phyloP scores from a whole-genome alignment of 2,888 invertebrate species.

The Ptychoptera albimana region DNA sequence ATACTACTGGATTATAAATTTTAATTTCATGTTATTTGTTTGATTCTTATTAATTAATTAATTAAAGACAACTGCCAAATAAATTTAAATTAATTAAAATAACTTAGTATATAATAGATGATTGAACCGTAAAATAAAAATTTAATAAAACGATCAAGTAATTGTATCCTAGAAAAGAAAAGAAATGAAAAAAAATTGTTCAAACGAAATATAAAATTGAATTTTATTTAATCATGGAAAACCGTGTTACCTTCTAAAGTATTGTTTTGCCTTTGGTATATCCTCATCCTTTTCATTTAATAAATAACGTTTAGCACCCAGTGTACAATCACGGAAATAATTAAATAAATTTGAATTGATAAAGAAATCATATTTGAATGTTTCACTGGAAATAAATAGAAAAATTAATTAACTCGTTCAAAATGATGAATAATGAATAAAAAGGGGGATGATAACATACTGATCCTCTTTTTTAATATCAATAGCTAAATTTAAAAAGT shows the following conservation, averaged over 20 bases:
- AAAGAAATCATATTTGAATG: not conserved
- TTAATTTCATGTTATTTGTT: no score
- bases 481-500: slow-evolving; percentile 37
- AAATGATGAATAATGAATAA: not conserved
- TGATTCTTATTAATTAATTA: no score
- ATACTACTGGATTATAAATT: no score
- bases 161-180: no score
- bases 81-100: no score
- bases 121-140: no score
- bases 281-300: slow-evolving; percentile 20
- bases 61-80: no score
- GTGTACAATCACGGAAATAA: slow-evolving; percentile 13
- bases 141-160: no score
- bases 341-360: not conserved
- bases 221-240: no score
- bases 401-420: slow-evolving; percentile 27
- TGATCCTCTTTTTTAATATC: slow-evolving; percentile 33
- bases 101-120: no score
- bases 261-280: slow-evolving; percentile 4
- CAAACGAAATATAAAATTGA: no score
- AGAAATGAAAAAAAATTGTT: no score
- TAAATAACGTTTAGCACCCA: slow-evolving; percentile 23
- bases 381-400: slow-evolving; percentile 1
- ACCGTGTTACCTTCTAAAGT: slow-evolving; percentile 8
- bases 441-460: slow-evolving; percentile 17